Evolutionary conservation across 2,888 invertebrate species (phyloP), one percentile per base, ranked within the genome.

Genomic region (Drosophila nr. perissopoda): DNA sequence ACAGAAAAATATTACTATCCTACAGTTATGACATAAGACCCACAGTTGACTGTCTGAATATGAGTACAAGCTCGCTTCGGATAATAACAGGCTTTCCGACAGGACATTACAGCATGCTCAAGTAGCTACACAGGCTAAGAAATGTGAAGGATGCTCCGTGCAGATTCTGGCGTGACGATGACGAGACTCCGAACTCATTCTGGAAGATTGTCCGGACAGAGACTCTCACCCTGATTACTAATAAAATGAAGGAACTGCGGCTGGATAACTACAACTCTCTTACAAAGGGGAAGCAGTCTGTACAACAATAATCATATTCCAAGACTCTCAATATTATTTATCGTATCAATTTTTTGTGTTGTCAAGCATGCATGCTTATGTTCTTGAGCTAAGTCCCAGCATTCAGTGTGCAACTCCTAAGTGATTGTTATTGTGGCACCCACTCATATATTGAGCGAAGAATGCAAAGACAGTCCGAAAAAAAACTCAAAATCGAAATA

Each of bases 401-500:
- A 27, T 48, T 18, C 11, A 21, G 13, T 2, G 31, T 53, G 11
- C 25, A 36, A 33, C 13, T 10, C 7, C 3, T 45, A 8, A 25
- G 45, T 27, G 31, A 31, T 56, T 42, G 38, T 21, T 36, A 27
- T 60, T 48, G 56, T 53, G 36, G 36, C 33, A 51, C 4, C 13
- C 38, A 33, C 27, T 36, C 48, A 73, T 63, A 61, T 60, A 58
- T 49, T 62, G 25, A n/a, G 62, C 21, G 5, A 63, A 18, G 49
- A 64, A 69, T 51, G 52, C 65, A 74, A 69, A 54, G 45, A 64
- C 33, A 59, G 52, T 58, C 63, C 42, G 34, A 70, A 25, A n/a
- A 38, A 40, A 63, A 61, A 54, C 52, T 36, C 29, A 36, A 64
- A 65, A 59, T 49, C 49, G 79, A 87, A 87, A 82, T 89, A 77